Evolutionary conservation across 1,140 invertebrate species (phyloP), one percentile per base, ranked within the genome.

Genomic region (Triops cancriformis): DNA sequence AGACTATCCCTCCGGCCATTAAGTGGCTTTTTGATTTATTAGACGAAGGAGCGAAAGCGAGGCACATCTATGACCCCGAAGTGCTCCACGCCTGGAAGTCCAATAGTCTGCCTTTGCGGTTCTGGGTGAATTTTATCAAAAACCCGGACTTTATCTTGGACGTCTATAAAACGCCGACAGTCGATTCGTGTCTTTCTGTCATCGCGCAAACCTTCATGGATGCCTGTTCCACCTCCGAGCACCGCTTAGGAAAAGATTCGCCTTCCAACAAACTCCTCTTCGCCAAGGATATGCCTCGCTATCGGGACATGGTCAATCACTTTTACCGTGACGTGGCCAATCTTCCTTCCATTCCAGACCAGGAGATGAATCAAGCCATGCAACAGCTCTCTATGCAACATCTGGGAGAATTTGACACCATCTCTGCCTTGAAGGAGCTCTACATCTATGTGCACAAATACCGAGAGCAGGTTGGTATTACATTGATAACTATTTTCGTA

Each of bases 151-250:
- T 96, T 84, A 94, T 98, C 84, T 97, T 98, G 85, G 96, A 98
- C 86, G 93, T 98, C 73, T 93, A 96, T 82, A 97, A 97, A 86
- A 95, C 94, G 2, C 88, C 90, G 14, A 95, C 93, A 9, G 91
- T 97, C 18, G 95, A 97, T 85, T 94, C 94, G 14, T 96, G 94
- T 83, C 85, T 98, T 41, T 95, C 94, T 80, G 95, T 97, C 41
- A 94, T 98, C 81, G 95, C 96, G 28, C 96, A 98, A 86, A 97
- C 95, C 3, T 94, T 98, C 84, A 97, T 98, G 93, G 96, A 98
- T 84, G 91, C 94, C 0, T 97, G 95, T 84, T 95, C 94, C 18
- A 92, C 94, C 78, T 90, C 90, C 9, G 93, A 96, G 83, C 94
- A 96, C 83, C 87, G 94, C 73, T 86, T 96, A 10, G 94, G 94